A percentile compares a stretch with the other conserved stretches of the same genome.
phyloP scores from a whole-genome alignment of 2,797 vertebrate species.

The Sebastolobus alascanus region DNA sequence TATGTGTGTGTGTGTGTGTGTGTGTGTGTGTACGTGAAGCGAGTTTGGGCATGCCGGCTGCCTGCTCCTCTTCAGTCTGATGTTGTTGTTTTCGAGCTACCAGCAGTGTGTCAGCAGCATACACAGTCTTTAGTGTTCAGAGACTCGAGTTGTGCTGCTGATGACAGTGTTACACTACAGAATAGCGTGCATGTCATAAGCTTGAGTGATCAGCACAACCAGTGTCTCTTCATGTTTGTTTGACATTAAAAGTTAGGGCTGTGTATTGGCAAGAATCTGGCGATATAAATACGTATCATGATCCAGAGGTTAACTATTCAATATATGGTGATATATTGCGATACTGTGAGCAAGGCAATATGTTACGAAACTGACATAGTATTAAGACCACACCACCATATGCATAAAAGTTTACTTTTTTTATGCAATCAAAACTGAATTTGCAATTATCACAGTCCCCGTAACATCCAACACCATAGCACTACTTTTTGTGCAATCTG shows the following conservation, averaged over 20 bases:
- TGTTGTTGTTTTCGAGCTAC: conserved; percentile 44
- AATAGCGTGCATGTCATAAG: not conserved
- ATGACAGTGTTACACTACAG: not conserved
- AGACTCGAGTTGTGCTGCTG: not conserved
- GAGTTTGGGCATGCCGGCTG: conserved; percentile 46
- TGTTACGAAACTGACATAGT: no score
- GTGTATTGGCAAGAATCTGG: not conserved
- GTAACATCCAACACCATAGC: no score
- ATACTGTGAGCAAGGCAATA: no score
- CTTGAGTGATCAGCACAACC: not conserved
- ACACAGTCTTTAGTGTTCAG: not conserved
- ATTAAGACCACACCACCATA: no score
- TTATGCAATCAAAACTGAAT: no score
- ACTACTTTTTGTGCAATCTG: no score
- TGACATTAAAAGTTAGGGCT: not conserved
- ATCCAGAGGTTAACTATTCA: no score
- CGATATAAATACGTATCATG: not conserved
- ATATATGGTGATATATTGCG: no score
- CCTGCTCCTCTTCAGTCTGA: conserved; percentile 20
- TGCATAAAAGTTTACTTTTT: no score
- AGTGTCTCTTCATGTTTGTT: not conserved
- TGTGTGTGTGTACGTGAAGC: conserved; percentile 10
- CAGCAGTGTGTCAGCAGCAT: conserved; percentile 23
- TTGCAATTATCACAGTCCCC: no score
- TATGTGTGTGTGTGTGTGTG: not conserved